phyloP scores from a whole-genome alignment of 2,113 vertebrate genomes.

The Gnathonemus echidnorhynchus region DNA sequence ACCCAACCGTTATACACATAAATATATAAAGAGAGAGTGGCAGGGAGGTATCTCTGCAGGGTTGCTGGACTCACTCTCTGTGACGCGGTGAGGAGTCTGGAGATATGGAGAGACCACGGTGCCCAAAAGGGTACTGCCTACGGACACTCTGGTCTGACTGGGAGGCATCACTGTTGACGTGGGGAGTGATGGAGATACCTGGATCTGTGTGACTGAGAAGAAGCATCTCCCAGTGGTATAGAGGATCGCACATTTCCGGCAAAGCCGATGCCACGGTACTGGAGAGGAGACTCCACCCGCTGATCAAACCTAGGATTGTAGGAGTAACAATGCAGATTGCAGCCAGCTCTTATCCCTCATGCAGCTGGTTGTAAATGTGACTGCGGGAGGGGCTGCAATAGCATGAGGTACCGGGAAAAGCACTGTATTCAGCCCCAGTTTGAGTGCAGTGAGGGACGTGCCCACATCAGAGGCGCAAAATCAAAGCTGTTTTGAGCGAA shows the following conservation, averaged over 20 bases:
- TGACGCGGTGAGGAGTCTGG: not conserved
- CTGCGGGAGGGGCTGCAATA: not conserved
- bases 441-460: not conserved
- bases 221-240: not conserved
- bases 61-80: no score
- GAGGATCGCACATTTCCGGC: no score
- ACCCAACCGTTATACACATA: not conserved
- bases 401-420: not conserved
- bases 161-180: not conserved
- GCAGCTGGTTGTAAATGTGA: not conserved
- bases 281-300: no score
- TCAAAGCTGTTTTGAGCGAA: not conserved
- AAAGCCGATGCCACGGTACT: no score
- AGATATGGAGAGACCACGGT: not conserved
- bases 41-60: no score
- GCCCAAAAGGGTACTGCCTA: not conserved
- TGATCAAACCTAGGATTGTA: no score
- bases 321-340: not conserved
- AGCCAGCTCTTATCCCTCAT: not conserved
- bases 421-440: not conserved
- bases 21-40: not conserved
- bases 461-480: not conserved
- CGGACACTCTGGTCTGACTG: not conserved
- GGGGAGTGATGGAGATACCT: not conserved
- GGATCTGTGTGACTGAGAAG: not conserved